Base-by-base conservation (phyloP, 1,140 invertebrate genomes). In the Temnothorax longispinosus region DNA sequence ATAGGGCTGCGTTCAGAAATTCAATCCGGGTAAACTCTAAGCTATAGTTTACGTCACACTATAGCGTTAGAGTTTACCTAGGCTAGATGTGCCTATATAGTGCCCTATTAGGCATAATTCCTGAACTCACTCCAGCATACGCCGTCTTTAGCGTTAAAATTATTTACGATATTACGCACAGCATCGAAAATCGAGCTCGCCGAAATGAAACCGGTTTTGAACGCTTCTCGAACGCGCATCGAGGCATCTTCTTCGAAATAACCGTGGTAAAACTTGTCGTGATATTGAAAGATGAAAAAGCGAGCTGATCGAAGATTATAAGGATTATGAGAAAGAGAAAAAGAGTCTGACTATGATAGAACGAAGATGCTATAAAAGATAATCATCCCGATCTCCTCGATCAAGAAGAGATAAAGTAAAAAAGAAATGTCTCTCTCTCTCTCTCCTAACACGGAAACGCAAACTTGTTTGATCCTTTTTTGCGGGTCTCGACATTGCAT, bases 141-240 rank as follows among this genome's bases (percentile, higher is more conserved):
- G 6, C 15, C 15, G 54, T 27, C 27, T 21, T 56, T 56, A 21
- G 11, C 3, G 13, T 58, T 13, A 21, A 21, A 13, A 56, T 21
- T 3, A n/a, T 56, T 54, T 54, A n/a, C 47, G 13, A 47, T n/a
- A 50, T 64, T 74, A 47, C 41, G 27, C 4, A 10, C 67, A 21
- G 41, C 27, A 74, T 74, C 18, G 44, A 81, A 69, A 81, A 56
- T 41, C n/a, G 27, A 84, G 27, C 21, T 72, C 32, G 3, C 18
- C 52, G 54, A 74, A 80, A 80, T 80, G 15, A 80, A 81, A 84
- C 80, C 80, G 69, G 80, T 84, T 84, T 62, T 13, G 21, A 72
- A 56, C 15, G n/a, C 5, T 18, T 72, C 27, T 60, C 54, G 32
- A 75, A 60, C n/a, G 69, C 11, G 21, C 18, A 32, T 69, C 52